Percentiles rank a stretch among this genome's conserved stretches.
phyloP scores from a whole-genome alignment of 2,888 invertebrate species.

The Tetragonula carbonaria region DNA sequence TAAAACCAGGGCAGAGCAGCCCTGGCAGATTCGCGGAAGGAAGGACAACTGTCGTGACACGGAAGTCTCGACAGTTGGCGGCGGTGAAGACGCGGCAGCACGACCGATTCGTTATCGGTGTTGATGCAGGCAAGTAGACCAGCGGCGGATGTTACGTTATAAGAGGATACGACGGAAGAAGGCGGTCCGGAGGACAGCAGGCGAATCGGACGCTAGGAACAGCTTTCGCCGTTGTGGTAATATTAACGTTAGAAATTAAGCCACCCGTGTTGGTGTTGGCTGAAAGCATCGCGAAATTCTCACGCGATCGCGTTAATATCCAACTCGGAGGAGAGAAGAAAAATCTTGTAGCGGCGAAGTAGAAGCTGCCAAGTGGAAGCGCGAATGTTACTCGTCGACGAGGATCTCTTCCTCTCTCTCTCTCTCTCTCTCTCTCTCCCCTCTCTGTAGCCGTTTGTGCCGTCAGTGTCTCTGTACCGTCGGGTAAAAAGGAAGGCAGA shows the following conservation, averaged over 20 bases:
- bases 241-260: conserved; percentile 45
- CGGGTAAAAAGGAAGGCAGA: conserved; percentile 43
- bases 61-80: background rate
- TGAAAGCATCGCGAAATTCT: conserved; percentile 6
- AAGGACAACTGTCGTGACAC: background rate
- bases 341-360: background rate
- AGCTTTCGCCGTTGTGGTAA: conserved; percentile 11
- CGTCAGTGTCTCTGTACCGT: conserved; percentile 14
- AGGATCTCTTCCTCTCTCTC: background rate
- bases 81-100: background rate
- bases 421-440: background rate
- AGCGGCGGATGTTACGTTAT: background rate
- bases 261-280: background rate
- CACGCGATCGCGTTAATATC: conserved; percentile 13
- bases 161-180: conserved; percentile 2
- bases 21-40: background rate
- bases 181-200: background rate
- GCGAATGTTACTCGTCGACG: conserved; percentile 15
- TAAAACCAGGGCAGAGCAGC: conserved; percentile 8
- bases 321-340: conserved; percentile 1
- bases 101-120: conserved; percentile 29
- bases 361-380: background rate
- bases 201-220: conserved; percentile 10
- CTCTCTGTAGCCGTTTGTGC: background rate
- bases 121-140: conserved; percentile 25